These are phyloP conservation scores for Cheilosia grossa DNA, from an alignment of 2,888 invertebrate genomes.

Conservation along the genomic window DNA sequence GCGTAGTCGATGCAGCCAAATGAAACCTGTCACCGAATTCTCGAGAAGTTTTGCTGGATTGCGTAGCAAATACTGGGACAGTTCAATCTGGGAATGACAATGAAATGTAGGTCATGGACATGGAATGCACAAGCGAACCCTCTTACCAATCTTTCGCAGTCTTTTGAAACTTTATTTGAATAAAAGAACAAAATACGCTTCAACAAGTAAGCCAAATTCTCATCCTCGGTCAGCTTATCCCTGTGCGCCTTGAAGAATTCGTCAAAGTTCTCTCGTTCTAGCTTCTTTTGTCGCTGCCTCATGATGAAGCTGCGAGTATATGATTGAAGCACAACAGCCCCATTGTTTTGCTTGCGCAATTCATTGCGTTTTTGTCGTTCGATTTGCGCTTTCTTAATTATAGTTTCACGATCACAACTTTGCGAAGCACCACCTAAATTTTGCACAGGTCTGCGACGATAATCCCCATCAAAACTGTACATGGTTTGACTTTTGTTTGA, in stretches of 20 bases:
- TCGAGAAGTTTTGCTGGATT: constrained; percentile 80
- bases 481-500: constrained; percentile 79
- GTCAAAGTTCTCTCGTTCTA: constrained; percentile 89
- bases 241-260: constrained; percentile 84
- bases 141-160: constrained; percentile 87
- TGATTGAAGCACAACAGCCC: constrained; percentile 92
- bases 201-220: constrained; percentile 84
- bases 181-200: constrained; percentile 91
- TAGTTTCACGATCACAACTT: constrained; percentile 86
- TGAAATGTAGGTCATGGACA: constrained; percentile 1
- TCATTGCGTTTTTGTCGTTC: constrained; percentile 95
- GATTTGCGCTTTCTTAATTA: constrained; percentile 90
- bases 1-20: constrained; percentile 82
- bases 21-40: constrained; percentile 79
- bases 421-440: constrained; percentile 95
- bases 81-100: constrained; percentile 79
- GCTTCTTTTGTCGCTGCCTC: constrained; percentile 87
- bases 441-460: constrained; percentile 93
- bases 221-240: constrained; percentile 83
- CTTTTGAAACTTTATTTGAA: constrained; percentile 84
- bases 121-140: background rate
- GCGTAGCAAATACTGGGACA: constrained; percentile 82
- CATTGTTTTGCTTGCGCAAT: constrained; percentile 88
- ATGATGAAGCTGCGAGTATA: constrained; percentile 90
- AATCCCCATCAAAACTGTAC: constrained; percentile 95